Evolutionary conservation across 1,140 invertebrate genomes (phyloP).

Genomic region (Neodiprion fabricii): DNA sequence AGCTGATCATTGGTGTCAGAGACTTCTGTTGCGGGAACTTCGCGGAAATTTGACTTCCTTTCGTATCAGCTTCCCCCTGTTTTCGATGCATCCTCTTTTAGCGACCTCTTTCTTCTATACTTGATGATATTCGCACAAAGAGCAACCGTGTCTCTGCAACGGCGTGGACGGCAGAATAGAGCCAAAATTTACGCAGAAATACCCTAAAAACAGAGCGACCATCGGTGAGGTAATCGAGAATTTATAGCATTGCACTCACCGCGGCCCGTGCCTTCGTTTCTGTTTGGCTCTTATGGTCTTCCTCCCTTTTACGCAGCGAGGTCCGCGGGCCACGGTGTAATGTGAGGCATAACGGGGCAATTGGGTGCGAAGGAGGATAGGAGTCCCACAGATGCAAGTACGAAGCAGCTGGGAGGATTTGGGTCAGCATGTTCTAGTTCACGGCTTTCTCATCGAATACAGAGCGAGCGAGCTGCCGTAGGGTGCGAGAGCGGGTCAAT

Average conservation of each 20-base stretch:
- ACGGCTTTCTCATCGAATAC: conserved; percentile 4
- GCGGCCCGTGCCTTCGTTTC: no score
- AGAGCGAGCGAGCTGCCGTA: not conserved
- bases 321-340: not conserved
- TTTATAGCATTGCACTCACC: no score
- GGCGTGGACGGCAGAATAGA: no score
- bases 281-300: not conserved
- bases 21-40: not conserved
- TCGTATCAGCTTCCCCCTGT: no score
- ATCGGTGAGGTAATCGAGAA: no score
- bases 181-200: no score
- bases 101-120: no score
- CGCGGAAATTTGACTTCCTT: no score
- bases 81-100: no score
- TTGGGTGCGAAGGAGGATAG: not conserved
- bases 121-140: no score
- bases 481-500: not conserved
- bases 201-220: no score
- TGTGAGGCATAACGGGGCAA: not conserved
- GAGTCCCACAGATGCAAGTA: not conserved
- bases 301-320: not conserved
- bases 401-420: not conserved
- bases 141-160: no score
- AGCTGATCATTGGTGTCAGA: not conserved
- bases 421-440: not conserved